These are phyloP conservation scores for Ylistrum balloti DNA, from an alignment of 1,140 invertebrate genomes.

Conservation along the genomic window DNA sequence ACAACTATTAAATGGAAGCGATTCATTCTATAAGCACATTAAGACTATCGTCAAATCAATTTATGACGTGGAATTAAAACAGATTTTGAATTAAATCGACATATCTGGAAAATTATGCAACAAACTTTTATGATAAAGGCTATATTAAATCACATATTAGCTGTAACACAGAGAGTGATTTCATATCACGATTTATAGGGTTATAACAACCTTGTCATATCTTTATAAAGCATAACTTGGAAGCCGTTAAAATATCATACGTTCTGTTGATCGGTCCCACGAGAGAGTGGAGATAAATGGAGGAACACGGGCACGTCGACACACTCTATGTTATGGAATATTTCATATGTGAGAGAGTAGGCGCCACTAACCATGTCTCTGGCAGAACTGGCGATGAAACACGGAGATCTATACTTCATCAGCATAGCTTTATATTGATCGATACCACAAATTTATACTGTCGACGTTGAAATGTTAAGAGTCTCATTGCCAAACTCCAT, in stretches of 20 bases:
- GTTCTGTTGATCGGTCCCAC: background rate
- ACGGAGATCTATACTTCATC: background rate
- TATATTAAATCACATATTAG: constrained; percentile 21
- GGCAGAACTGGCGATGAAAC: background rate
- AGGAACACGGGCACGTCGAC: background rate
- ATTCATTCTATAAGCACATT: background rate
- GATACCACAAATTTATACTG: background rate
- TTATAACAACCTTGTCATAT: background rate
- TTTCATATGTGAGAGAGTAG: constrained; percentile 18
- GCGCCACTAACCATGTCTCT: constrained; percentile 13
- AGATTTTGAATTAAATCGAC: background rate
- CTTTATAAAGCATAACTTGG: constrained; percentile 34
- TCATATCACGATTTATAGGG: background rate
- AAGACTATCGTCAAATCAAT: background rate
- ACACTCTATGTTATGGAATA: background rate
- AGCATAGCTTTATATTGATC: background rate
- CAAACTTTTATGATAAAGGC: background rate
- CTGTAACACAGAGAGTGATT: background rate
- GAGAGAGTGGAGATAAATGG: background rate
- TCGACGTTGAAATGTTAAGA: constrained; percentile 14
- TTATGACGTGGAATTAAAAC: background rate
- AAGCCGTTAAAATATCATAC: constrained; percentile 19
- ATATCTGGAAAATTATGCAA: constrained; percentile 34
- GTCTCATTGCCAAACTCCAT: constrained; percentile 12
- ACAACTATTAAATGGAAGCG: background rate